These are phyloP conservation scores for Helostoma temminkii DNA, from an alignment of 2,797 vertebrate genomes.

Conservation along the genomic window DNA sequence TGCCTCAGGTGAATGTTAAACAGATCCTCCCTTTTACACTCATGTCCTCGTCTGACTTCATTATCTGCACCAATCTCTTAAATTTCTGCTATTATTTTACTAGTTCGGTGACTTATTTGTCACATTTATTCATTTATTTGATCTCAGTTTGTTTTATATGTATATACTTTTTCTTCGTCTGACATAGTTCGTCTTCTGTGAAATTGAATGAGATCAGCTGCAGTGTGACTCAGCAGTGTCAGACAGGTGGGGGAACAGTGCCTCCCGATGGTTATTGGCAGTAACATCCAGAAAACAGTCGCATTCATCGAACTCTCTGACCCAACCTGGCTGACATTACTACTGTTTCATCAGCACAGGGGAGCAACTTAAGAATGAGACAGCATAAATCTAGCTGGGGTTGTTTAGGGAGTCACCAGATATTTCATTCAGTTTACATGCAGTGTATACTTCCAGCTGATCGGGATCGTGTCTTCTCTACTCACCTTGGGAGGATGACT, in stretches of 20 bases:
- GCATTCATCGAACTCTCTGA: constrained; percentile 5
- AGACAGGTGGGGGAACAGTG: not conserved
- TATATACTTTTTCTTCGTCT: not conserved
- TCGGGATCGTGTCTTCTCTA: too few relatives aligned
- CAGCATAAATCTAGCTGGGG: too few relatives aligned
- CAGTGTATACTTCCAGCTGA: too few relatives aligned
- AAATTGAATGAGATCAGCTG: constrained; percentile 42
- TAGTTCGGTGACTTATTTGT: too few relatives aligned
- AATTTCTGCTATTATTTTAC: not conserved
- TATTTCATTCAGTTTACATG: too few relatives aligned
- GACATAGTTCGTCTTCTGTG: not conserved
- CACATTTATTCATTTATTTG: not conserved
- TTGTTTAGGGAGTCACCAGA: too few relatives aligned
- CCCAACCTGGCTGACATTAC: not conserved
- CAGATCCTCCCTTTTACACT: not conserved
- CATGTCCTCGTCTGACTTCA: not conserved
- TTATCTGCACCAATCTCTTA: not conserved
- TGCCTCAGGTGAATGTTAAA: constrained; percentile 59
- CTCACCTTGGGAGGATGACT: too few relatives aligned
- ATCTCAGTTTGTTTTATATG: not conserved
- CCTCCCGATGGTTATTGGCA: constrained; percentile 45
- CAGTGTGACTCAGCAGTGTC: constrained; percentile 80
- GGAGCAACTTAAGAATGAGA: too few relatives aligned
- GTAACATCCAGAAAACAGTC: not conserved
- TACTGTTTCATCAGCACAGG: not conserved